Conservation (phyloP, 2,797 vertebrate species). For the Paramormyrops hopkinsi region DNA sequence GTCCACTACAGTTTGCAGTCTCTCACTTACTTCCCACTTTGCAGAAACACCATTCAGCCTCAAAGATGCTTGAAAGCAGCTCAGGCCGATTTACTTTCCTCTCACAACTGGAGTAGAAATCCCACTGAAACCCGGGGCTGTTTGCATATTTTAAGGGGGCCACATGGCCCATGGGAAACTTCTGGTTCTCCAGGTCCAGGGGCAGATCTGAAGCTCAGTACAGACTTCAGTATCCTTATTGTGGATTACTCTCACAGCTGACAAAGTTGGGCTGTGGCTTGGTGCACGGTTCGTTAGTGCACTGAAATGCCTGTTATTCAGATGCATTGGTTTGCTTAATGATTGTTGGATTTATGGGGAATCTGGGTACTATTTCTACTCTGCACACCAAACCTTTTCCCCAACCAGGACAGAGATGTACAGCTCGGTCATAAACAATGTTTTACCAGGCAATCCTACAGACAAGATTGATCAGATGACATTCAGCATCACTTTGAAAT, state of each 20-base stretch:
- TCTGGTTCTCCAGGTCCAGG: background rate
- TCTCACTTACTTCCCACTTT: background rate
- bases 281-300: background rate
- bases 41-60: background rate
- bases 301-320: background rate
- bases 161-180: background rate
- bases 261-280: background rate
- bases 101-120: background rate
- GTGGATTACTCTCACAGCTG: background rate
- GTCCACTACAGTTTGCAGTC: background rate
- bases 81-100: conserved; percentile 19
- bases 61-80: background rate
- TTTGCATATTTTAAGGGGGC: background rate
- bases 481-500: background rate
- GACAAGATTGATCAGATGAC: background rate
- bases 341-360: background rate
- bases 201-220: background rate
- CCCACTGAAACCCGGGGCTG: background rate
- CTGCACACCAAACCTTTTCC: background rate
- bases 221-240: background rate
- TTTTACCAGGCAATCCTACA: background rate
- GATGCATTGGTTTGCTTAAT: background rate
- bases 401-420: background rate
- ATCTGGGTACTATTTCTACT: background rate
- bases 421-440: background rate